Evolutionary conservation across 2,113 vertebrate genomes (phyloP).

Genomic region (Tychaedon coryphoeus): DNA sequence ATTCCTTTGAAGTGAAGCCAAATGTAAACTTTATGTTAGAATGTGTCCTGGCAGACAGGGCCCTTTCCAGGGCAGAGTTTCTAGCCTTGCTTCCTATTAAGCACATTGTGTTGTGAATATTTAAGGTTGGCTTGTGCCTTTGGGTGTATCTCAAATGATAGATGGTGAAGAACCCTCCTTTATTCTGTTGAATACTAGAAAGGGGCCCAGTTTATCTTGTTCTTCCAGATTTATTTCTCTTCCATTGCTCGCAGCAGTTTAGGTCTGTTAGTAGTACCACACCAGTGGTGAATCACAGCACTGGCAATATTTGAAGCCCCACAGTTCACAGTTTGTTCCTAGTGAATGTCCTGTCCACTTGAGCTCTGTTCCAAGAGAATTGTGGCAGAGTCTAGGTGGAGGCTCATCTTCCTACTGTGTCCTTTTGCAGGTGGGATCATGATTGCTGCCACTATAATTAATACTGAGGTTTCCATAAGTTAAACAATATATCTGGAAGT

Average conservation of each 20-base stretch:
- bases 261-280: background rate
- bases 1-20: background rate
- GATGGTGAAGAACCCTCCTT: background rate
- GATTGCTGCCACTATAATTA: background rate
- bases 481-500: background rate
- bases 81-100: background rate
- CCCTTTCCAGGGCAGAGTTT: background rate
- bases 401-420: background rate
- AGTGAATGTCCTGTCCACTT: background rate
- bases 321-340: background rate
- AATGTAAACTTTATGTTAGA: background rate
- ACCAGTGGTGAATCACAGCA: background rate
- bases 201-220: background rate
- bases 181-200: background rate
- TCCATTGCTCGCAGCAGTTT: background rate
- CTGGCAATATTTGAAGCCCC: background rate
- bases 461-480: background rate
- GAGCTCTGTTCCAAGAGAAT: background rate
- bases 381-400: background rate
- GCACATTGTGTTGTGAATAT: background rate
- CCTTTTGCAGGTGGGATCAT: background rate
- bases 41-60: rapidly evolving
- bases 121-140: background rate
- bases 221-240: background rate
- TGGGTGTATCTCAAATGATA: background rate